Conservation (phyloP, 1,140 invertebrate genomes). For the Eriocheir sinensis region DNA sequence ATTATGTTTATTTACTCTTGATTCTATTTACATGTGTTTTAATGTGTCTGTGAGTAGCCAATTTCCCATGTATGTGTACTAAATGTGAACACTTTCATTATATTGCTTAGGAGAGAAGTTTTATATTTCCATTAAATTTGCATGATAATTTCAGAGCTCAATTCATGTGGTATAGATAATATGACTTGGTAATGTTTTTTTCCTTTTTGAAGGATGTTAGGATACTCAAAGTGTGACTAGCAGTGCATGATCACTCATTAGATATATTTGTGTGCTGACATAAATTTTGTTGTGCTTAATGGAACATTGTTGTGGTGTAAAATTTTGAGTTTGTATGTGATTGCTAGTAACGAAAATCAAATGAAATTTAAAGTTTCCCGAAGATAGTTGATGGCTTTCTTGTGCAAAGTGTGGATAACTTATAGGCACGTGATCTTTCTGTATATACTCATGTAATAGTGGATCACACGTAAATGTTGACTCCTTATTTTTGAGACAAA, state of each 20-base stretch:
- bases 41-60: neutral
- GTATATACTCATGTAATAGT: neutral
- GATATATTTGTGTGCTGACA: neutral
- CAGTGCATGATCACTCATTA: neutral
- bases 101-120: neutral
- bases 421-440: neutral
- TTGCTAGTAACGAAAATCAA: neutral
- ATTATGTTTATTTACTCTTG: neutral
- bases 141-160: neutral
- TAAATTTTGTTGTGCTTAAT: neutral
- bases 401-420: neutral
- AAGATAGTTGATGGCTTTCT: neutral
- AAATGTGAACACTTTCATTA: neutral
- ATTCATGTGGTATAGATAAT: neutral
- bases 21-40: neutral
- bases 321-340: neutral
- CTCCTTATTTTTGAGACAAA: too few relatives aligned
- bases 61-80: neutral
- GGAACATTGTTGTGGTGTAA: neutral
- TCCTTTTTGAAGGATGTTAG: neutral
- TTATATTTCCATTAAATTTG: neutral
- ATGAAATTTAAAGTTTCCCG: neutral
- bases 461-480: too few relatives aligned
- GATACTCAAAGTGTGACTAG: neutral
- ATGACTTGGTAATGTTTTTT: neutral